Percentiles rank a stretch among this genome's conserved stretches.
Evolutionary conservation across 2,888 invertebrate species (phyloP).

Genomic region (Agrilus biguttatus): DNA sequence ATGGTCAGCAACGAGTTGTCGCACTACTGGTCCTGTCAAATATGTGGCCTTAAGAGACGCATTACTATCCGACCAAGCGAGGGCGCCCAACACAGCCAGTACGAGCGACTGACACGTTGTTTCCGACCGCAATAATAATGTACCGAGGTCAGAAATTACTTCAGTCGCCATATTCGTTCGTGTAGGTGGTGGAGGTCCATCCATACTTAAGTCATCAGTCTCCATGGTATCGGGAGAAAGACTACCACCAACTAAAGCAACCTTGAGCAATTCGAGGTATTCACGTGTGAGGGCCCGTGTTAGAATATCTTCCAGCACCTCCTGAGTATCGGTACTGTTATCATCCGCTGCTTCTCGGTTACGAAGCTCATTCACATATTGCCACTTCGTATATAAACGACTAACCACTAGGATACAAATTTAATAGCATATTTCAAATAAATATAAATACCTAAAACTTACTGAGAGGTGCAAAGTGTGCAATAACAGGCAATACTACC

Average conservation of each 20-base stretch:
- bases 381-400: conserved; percentile 63
- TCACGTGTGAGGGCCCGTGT: conserved; percentile 77
- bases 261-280: conserved; percentile 67
- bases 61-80: conserved; percentile 79
- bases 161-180: conserved; percentile 44
- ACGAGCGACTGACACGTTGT: conserved; percentile 49
- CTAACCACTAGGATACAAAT: conserved; percentile 39
- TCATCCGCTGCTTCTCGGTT: conserved; percentile 65
- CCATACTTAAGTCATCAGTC: conserved; percentile 54
- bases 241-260: conserved; percentile 58
- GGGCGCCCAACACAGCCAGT: conserved; percentile 46
- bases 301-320: conserved; percentile 73
- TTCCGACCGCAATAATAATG: conserved; percentile 51
- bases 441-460: conserved; percentile 30
- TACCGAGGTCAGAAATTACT: conserved; percentile 70
- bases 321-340: conserved; percentile 63
- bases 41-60: conserved; percentile 68
- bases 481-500: conserved; percentile 66
- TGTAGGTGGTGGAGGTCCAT: conserved; percentile 41
- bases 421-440: neutral
- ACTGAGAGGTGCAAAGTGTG: conserved; percentile 67
- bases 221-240: conserved; percentile 42
- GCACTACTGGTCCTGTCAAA: conserved; percentile 56
- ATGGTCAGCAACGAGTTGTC: conserved; percentile 47
- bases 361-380: conserved; percentile 59